A percentile compares a stretch with the other conserved stretches of the same genome.
Evolutionary conservation across 2,797 vertebrate species (phyloP).

Genomic region (Trichosurus vulpecula): DNA sequence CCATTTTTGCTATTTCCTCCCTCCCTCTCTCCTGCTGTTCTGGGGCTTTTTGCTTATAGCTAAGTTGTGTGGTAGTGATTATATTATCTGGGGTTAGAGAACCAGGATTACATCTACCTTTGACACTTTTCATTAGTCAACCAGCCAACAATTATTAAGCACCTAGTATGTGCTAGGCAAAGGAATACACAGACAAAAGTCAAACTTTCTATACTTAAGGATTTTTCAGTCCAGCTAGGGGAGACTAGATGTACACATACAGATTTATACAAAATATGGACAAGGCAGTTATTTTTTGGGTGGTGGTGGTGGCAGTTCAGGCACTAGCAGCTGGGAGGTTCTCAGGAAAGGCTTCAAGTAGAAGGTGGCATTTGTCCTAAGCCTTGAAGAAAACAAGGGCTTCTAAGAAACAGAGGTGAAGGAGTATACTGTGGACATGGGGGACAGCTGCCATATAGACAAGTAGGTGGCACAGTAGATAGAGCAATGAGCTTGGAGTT

Average conservation of each 20-base stretch:
- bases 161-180: neutral
- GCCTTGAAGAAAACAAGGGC: neutral
- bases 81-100: neutral
- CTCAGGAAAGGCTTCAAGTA: neutral
- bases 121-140: neutral
- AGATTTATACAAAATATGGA: neutral
- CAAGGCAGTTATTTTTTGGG: neutral
- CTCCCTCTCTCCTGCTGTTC: neutral
- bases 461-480: neutral
- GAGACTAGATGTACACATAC: neutral
- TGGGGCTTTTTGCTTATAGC: rapidly evolving
- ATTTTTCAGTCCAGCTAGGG: neutral
- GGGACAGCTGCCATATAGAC: neutral
- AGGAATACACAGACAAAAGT: neutral
- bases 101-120: neutral
- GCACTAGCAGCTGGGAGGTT: too few relatives aligned
- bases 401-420: neutral
- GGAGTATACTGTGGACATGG: neutral
- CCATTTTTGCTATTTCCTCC: neutral
- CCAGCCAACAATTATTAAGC: neutral
- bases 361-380: neutral
- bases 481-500: neutral
- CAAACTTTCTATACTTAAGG: neutral
- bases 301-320: too few relatives aligned
- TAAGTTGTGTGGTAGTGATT: neutral